These are phyloP conservation scores for Vidua chalybeata DNA, from an alignment of 2,113 vertebrate species.

Conservation along the genomic window DNA sequence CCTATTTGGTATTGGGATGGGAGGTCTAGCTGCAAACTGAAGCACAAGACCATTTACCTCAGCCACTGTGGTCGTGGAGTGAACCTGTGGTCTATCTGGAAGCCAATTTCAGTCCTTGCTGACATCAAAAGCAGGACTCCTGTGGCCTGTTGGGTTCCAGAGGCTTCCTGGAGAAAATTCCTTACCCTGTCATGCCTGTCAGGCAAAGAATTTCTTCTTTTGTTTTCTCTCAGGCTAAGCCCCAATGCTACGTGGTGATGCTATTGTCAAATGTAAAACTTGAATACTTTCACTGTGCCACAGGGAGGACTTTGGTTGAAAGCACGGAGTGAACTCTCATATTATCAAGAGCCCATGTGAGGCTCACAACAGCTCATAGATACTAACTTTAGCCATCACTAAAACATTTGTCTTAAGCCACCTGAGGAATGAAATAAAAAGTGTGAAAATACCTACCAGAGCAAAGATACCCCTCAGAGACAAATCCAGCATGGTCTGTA, in stretches of 20 bases:
- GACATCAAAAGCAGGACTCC: not conserved
- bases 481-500: not conserved
- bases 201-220: not conserved
- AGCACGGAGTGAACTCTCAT: not conserved
- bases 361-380: not conserved
- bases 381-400: not conserved
- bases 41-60: not conserved
- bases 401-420: not conserved
- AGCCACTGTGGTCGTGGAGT: accelerated
- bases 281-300: not conserved
- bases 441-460: not conserved
- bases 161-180: not conserved
- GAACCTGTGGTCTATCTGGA: not conserved
- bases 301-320: not conserved
- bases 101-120: not conserved
- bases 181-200: not conserved
- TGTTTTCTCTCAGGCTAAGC: not conserved
- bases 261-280: not conserved
- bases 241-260: not conserved
- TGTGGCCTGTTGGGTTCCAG: not conserved
- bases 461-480: not conserved
- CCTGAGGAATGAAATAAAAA: not conserved
- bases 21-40: not conserved
- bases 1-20: not conserved
- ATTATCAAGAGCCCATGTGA: not conserved